These are phyloP conservation scores for Timema podura DNA, from an alignment of 2,888 invertebrate species.

Conservation along the genomic window DNA sequence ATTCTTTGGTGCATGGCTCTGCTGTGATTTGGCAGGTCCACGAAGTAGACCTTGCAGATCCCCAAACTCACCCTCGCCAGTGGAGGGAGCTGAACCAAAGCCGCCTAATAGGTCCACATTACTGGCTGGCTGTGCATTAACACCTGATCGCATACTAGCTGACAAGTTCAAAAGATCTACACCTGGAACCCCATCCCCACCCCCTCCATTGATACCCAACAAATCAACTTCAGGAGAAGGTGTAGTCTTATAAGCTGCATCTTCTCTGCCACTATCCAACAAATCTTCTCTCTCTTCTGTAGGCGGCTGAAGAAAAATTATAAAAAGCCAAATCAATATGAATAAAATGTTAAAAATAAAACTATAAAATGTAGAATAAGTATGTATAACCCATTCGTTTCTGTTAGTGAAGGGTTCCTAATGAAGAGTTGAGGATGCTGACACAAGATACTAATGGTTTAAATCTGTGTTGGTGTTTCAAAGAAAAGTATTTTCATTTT, in stretches of 20 bases:
- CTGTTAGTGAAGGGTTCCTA: no score
- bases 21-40: slow-evolving; percentile 1
- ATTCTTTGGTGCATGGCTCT: background rate
- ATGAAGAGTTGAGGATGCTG: no score
- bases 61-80: background rate
- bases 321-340: background rate
- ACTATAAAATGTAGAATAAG: no score
- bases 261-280: slow-evolving; percentile 1
- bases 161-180: slow-evolving; percentile 56
- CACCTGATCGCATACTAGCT: background rate
- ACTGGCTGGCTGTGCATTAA: slow-evolving; percentile 37
- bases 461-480: no score
- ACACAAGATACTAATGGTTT: no score
- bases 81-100: slow-evolving; percentile 34
- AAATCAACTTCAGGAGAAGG: background rate
- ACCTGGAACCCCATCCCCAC: slow-evolving; percentile 18
- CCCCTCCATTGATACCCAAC: no score
- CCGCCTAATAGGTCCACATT: slow-evolving; percentile 60
- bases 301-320: background rate
- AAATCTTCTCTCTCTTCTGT: slow-evolving; percentile 17
- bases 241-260: slow-evolving; percentile 13
- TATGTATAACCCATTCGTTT: no score
- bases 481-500: no score
- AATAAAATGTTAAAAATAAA: background rate
- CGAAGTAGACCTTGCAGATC: slow-evolving; percentile 14